Percentiles rank a stretch among this genome's conserved stretches.
Conservation (phyloP, 2,797 vertebrate species). For the Triplophysa yarkandensis region DNA sequence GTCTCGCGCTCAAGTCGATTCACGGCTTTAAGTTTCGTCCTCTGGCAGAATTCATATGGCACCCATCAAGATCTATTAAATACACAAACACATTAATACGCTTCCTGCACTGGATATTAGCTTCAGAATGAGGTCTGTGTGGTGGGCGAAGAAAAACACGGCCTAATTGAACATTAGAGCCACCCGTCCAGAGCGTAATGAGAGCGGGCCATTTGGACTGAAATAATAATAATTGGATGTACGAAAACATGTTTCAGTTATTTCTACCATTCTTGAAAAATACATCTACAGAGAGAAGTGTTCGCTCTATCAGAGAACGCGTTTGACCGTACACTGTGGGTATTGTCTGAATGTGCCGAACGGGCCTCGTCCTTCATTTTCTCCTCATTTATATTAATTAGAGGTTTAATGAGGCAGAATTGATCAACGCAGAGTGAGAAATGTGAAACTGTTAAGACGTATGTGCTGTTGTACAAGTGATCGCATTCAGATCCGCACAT, state of each 20-base stretch:
- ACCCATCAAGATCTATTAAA: conserved; percentile 75
- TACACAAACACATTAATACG: conserved; percentile 64
- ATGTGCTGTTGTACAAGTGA: conserved; percentile 35
- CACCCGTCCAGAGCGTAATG: conserved; percentile 30
- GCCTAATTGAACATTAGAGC: conserved; percentile 26
- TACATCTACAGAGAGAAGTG: conserved; percentile 40
- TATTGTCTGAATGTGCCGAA: conserved; percentile 49
- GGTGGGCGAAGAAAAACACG: conserved; percentile 9
- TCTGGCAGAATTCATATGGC: conserved; percentile 67
- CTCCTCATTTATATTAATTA: conserved; percentile 75
- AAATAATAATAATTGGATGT: conserved; percentile 51
- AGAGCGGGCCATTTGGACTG: conserved; percentile 49
- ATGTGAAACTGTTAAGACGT: conserved; percentile 47
- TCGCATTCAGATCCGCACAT: conserved; percentile 6
- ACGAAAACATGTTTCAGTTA: conserved; percentile 53
- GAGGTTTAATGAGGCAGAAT: conserved; percentile 73
- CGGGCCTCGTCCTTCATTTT: conserved; percentile 74
- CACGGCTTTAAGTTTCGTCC: conserved; percentile 4
- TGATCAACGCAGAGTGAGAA: conserved; percentile 59
- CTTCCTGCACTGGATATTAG: conserved; percentile 53
- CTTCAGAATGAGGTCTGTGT: conserved; percentile 35
- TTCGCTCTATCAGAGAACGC: conserved; percentile 39
- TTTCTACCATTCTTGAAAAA: conserved; percentile 55
- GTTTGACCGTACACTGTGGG: conserved; percentile 51
- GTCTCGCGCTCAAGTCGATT: conserved; percentile 16